Conservation (phyloP, 2,797 vertebrate genomes). For the Lacerta viridis region DNA sequence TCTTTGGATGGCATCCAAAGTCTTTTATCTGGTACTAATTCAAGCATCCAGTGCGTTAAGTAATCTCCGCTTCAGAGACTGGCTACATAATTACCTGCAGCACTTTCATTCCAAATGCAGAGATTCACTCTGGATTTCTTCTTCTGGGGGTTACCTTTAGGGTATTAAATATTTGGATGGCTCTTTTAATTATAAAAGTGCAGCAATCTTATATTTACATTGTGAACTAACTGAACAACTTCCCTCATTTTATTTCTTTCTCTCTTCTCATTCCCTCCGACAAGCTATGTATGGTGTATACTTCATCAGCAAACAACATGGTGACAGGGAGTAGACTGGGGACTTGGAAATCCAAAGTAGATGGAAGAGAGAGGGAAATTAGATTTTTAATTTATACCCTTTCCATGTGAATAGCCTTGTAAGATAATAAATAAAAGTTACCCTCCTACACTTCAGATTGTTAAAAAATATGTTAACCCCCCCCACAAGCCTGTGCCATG, state of each 20-base stretch:
- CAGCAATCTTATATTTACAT: neutral
- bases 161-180: slow-evolving; percentile 7
- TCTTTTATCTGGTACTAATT: slow-evolving; percentile 56
- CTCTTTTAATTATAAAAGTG: slow-evolving; percentile 22
- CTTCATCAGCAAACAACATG: neutral
- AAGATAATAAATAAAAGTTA: neutral
- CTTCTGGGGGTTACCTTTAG: slow-evolving; percentile 26
- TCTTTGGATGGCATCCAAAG: slow-evolving; percentile 46
- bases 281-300: neutral
- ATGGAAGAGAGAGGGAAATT: slow-evolving; percentile 21
- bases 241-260: neutral
- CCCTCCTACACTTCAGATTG: neutral
- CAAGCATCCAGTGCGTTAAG: slow-evolving; percentile 40
- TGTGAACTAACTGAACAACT: slow-evolving; percentile 29
- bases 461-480: neutral
- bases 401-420: neutral
- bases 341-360: slow-evolving; percentile 29
- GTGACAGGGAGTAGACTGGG: slow-evolving; percentile 1
- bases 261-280: neutral
- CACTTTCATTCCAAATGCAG: slow-evolving; percentile 30
- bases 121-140: slow-evolving; percentile 30
- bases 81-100: slow-evolving; percentile 39
- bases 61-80: slow-evolving; percentile 43
- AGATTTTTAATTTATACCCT: slow-evolving; percentile 21
- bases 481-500: neutral